These are phyloP conservation scores for Cetoscarus ocellatus DNA, from an alignment of 2,797 vertebrate species.

Conservation along the genomic window DNA sequence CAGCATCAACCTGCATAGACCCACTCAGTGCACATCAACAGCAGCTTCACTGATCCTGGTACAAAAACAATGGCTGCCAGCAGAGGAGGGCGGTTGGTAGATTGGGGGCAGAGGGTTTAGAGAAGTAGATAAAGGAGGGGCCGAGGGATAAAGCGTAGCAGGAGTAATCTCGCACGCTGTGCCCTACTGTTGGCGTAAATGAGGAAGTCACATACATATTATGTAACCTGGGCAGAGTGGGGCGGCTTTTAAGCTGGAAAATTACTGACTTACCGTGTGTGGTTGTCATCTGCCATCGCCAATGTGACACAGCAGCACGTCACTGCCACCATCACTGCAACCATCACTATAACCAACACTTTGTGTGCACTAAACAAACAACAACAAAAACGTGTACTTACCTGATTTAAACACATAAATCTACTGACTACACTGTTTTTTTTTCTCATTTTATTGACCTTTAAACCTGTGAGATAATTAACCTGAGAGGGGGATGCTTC, in stretches of 20 bases:
- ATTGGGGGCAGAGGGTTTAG: constrained; percentile 55
- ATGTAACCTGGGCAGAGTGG: constrained; percentile 53
- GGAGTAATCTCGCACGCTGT: constrained; percentile 69
- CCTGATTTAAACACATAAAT: background rate
- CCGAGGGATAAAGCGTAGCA: constrained; percentile 55
- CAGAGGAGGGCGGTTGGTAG: constrained; percentile 38
- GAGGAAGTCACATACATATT: constrained; percentile 72
- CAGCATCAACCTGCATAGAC: constrained; percentile 11
- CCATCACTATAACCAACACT: constrained; percentile 3
- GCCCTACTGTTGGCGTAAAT: constrained; percentile 59
- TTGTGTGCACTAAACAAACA: background rate
- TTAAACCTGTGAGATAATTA: constrained; percentile 2
- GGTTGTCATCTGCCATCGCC: constrained; percentile 47
- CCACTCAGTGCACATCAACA: constrained; percentile 3
- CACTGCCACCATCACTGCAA: background rate
- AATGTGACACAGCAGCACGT: constrained; percentile 25
- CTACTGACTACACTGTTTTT: background rate
- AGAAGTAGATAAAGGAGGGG: constrained; percentile 37
- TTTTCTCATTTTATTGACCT: background rate
- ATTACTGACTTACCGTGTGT: constrained; percentile 65
- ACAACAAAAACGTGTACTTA: background rate
- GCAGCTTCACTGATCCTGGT: constrained; percentile 27
- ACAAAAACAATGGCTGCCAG: constrained; percentile 50
- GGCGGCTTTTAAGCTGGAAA: constrained; percentile 68
- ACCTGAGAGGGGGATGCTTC: background rate